These are phyloP conservation scores for Eilema depressum DNA, from an alignment of 2,888 invertebrate species.

Conservation along the genomic window DNA sequence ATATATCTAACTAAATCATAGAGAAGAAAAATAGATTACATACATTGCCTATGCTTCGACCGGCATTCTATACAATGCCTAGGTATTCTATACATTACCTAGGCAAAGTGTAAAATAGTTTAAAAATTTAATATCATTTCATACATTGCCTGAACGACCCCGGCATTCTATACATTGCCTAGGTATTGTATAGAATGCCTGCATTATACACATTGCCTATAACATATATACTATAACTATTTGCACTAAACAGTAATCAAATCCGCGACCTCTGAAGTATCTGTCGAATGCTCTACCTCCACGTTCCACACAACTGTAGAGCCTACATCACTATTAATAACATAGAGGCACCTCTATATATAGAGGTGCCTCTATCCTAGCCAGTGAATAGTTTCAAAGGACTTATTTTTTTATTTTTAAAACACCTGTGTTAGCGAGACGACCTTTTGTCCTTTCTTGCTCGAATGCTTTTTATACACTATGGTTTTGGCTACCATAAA, in stretches of 20 bases:
- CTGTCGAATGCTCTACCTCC: neutral
- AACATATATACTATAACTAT: too few species aligned
- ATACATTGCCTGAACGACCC: too few species aligned
- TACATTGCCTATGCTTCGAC: too few species aligned
- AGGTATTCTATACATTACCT: too few species aligned
- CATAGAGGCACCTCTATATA: slow-evolving; percentile 11
- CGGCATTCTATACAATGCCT: too few species aligned
- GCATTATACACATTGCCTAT: too few species aligned
- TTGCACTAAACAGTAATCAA: neutral
- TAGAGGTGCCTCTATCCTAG: slow-evolving; percentile 40
- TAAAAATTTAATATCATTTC: too few species aligned
- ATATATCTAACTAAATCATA: too few species aligned
- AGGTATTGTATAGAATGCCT: too few species aligned
- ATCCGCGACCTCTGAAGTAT: neutral
- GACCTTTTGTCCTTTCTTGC: slow-evolving; percentile 61
- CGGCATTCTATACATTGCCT: too few species aligned
- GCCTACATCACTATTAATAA: slow-evolving; percentile 18
- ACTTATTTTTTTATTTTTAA: slow-evolving; percentile 71
- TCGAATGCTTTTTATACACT: slow-evolving; percentile 49
- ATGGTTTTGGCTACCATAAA: slow-evolving; percentile 42
- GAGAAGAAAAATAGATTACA: too few species aligned
- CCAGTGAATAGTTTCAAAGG: slow-evolving; percentile 78
- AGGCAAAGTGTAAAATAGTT: too few species aligned
- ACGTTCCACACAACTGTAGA: neutral
- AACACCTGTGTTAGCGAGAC: slow-evolving; percentile 62